phyloP scores from a whole-genome alignment of 2,797 vertebrate genomes.

The Eremophila alpestris region DNA sequence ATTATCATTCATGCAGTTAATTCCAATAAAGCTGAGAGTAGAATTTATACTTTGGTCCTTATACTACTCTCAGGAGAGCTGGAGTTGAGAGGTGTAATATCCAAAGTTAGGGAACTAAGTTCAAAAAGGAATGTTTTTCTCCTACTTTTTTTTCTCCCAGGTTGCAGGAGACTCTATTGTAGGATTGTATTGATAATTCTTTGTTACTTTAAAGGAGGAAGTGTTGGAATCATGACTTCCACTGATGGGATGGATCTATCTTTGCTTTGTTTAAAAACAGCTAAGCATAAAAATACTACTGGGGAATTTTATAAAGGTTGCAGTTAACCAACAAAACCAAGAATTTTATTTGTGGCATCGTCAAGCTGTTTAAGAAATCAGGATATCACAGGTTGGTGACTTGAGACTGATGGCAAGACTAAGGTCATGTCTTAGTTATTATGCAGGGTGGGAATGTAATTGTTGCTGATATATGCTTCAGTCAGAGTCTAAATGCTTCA shows the following conservation, averaged over 20 bases:
- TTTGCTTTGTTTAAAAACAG: not conserved
- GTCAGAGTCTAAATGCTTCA: not conserved
- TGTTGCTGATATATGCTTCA: not conserved
- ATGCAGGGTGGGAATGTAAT: not conserved
- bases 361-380: not conserved
- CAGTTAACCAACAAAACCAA: not conserved
- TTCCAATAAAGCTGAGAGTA: not conserved
- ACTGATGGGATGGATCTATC: not conserved
- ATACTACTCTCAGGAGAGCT: not conserved
- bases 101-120: not conserved
- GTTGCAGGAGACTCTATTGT: not conserved
- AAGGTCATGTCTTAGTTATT: not conserved
- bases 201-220: not conserved
- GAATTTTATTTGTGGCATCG: not conserved
- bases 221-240: not conserved
- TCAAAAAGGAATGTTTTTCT: not conserved
- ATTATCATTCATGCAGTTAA: not conserved
- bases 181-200: not conserved
- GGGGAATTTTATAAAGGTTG: not conserved
- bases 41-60: not conserved
- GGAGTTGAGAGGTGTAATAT: not conserved
- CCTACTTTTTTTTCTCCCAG: not conserved
- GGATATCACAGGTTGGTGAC: not conserved
- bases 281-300: not conserved
- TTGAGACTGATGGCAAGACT: not conserved